Conservation (phyloP, 2,113 vertebrate genomes). For the Ancistrus triradiatus region DNA sequence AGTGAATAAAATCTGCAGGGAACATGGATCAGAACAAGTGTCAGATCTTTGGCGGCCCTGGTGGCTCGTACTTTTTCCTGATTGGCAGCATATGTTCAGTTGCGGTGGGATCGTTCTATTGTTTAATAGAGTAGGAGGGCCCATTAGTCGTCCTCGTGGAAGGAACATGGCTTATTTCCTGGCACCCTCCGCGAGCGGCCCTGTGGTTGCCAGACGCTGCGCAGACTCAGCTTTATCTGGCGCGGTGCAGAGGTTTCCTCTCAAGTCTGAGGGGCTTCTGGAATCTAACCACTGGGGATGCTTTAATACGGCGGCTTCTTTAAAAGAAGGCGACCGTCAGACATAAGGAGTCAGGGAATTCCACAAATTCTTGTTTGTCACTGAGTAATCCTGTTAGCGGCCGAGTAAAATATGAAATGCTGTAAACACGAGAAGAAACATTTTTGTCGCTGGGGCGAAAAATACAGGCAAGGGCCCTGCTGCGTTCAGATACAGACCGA, state of each 20-base stretch:
- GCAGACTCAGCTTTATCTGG: conserved; percentile 64
- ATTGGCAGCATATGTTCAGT: background rate
- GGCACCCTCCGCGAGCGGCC: conserved; percentile 39
- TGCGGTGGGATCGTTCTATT: conserved; percentile 33
- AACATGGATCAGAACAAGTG: too few relatives aligned
- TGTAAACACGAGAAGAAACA: conserved; percentile 70
- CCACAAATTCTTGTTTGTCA: conserved; percentile 70
- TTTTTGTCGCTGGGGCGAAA: conserved; percentile 16
- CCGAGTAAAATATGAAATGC: conserved; percentile 63
- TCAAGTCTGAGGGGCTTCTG: conserved; percentile 67
- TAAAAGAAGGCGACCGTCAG: conserved; percentile 56
- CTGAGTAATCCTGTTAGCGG: conserved; percentile 76
- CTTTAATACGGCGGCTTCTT: conserved; percentile 47
- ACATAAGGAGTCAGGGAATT: conserved; percentile 70
- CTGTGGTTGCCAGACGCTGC: conserved; percentile 46
- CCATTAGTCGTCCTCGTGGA: conserved; percentile 32
- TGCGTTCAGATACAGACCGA: conserved; percentile 42
- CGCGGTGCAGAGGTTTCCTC: conserved; percentile 60
- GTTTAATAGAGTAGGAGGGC: conserved; percentile 39
- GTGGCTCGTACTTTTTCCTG: too few relatives aligned
- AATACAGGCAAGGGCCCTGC: conserved; percentile 55
- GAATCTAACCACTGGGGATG: conserved; percentile 59
- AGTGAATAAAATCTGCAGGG: conserved; percentile 27
- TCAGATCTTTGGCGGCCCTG: too few relatives aligned
- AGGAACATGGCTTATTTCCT: conserved; percentile 49